phyloP scores from a whole-genome alignment of 2,113 vertebrate genomes.

The Campylomormyrus tamandua region DNA sequence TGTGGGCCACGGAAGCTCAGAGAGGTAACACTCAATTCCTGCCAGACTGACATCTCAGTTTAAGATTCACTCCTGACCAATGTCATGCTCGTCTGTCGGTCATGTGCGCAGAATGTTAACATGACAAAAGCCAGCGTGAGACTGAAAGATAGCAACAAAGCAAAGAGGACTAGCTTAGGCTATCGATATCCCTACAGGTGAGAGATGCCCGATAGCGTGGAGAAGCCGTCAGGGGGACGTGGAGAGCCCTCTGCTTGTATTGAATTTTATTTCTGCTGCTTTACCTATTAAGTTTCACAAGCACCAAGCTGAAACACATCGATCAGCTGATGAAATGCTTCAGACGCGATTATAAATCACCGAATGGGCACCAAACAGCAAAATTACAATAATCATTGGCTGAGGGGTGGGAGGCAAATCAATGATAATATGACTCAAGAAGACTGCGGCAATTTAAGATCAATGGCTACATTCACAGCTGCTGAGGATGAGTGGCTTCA shows the following conservation, averaged over 20 bases:
- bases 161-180: background rate
- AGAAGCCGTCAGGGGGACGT: background rate
- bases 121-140: background rate
- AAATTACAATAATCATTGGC: constrained; percentile 12
- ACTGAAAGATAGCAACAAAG: background rate
- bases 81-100: background rate
- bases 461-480: background rate
- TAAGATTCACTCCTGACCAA: background rate
- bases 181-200: background rate
- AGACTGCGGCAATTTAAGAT: background rate
- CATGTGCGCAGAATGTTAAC: background rate
- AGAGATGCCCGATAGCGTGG: background rate
- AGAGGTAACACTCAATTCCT: background rate
- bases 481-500: background rate
- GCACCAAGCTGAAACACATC: constrained; percentile 7
- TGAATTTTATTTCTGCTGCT: background rate
- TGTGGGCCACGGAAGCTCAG: background rate
- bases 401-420: background rate
- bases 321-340: constrained; percentile 15
- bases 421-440: background rate
- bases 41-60: background rate
- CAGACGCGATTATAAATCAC: constrained; percentile 18
- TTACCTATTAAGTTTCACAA: constrained; percentile 13
- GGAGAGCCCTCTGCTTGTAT: background rate
- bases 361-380: constrained; percentile 9